Conservation (phyloP, 37 sponge, comb jelly and placozoan genomes). For the Cladorhizidae sp. region DNA sequence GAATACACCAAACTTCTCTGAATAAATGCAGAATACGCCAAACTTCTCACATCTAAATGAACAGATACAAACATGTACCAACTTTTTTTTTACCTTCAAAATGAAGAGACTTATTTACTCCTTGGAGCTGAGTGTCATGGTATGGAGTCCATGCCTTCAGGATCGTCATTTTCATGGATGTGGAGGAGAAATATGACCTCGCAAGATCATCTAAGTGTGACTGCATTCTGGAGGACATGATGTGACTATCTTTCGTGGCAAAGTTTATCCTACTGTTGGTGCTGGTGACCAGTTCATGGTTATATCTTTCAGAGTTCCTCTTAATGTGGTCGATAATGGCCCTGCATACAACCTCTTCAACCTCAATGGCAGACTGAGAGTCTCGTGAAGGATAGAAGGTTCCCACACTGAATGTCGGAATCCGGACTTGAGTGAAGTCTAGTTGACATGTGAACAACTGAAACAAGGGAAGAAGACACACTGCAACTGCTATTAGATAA, state of each 20-base stretch:
- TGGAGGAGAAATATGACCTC: background rate
- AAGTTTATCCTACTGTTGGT: constrained; percentile 40
- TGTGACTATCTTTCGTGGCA: constrained; percentile 32
- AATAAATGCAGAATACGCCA: too few relatives aligned
- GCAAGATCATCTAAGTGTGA: constrained; percentile 34
- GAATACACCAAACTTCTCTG: too few relatives aligned
- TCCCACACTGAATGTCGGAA: constrained; percentile 43
- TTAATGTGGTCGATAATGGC: constrained; percentile 42
- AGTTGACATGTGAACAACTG: constrained; percentile 5
- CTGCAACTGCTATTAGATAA: background rate
- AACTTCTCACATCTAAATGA: too few relatives aligned
- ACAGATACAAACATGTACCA: background rate
- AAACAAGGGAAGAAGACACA: background rate
- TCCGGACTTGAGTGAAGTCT: constrained; percentile 26
- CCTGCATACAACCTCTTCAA: constrained; percentile 60
- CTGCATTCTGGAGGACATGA: constrained; percentile 70
- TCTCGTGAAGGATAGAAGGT: constrained; percentile 54
- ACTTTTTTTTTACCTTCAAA: constrained; percentile 54
- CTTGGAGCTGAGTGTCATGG: background rate
- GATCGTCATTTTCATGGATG: constrained; percentile 26
- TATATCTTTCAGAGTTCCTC: constrained; percentile 60
- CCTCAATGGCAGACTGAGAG: background rate
- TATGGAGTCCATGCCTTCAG: constrained; percentile 50
- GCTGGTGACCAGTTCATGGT: constrained; percentile 45
- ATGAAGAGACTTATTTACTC: constrained; percentile 48